Evolutionary conservation across 2,797 vertebrate genomes (phyloP), one percentile per base, ranked within the genome.

Genomic region (Eurystomus glaucurus): DNA sequence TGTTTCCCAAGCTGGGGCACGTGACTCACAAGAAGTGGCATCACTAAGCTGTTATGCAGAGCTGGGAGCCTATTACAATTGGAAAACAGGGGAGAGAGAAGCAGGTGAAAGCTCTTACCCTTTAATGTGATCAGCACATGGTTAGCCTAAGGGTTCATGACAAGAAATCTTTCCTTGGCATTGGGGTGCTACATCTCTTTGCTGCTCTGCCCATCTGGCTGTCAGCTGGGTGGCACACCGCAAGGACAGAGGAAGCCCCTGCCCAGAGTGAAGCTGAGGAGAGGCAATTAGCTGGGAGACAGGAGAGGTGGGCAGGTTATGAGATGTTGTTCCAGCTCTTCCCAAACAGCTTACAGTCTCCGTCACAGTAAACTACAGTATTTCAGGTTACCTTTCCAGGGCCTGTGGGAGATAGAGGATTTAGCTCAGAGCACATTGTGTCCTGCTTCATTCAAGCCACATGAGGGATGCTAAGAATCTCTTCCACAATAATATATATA

Each of bases 71-170:
- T 26, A 51, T 11, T 62, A 11, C n/a, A 48, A 14, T 39, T 37
- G 77, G 12, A 13, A 62, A 64, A 72, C 8, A 46, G 3, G 4
- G 9, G 20, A 66, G n/a, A 82, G 11, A 65, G 43, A 80, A 60
- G n/a, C 51, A 66, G 17, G 5, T 62, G 29, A 76, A 93, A 77
- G 9, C 17, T 80, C 64, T 55, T 64, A 20, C 25, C 29, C 11
- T 77, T 77, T 41, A 11, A 2, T 16, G 9, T 57, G 45, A 43
- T 60, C 51, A 58, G 37, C 4, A 3, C 41, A 35, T 43, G 37
- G 8, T 13, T 58, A 18, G 33, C 5, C 23, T 54, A n/a, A 70
- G 43, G 28, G 52, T 70, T 91, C 0, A 0, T 58, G 37, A 58
- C 15, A 60, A 66, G 41, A 57, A 55, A 69, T 79, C 8, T 14